phyloP scores from a whole-genome alignment of 2,113 vertebrate species.

The Anarrhichthys ocellatus region DNA sequence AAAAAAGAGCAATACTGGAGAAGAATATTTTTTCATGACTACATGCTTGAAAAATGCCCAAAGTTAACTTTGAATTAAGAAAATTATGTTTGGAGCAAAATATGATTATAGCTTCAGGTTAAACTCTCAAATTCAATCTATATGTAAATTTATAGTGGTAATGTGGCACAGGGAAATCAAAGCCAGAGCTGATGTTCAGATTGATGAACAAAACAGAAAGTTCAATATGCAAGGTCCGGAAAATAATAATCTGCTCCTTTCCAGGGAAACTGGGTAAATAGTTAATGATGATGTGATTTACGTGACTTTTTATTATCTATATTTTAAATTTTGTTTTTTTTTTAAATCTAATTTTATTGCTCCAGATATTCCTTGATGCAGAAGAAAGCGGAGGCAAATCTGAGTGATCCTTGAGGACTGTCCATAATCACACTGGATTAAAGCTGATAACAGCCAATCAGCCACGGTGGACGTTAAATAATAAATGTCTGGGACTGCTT shows the following conservation, averaged over 20 bases:
- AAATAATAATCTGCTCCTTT: constrained; percentile 62
- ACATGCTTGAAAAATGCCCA: constrained; percentile 39
- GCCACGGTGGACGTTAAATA: constrained; percentile 70
- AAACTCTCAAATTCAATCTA: constrained; percentile 86
- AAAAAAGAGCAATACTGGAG: not conserved
- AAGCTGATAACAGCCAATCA: constrained; percentile 72
- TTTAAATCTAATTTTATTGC: not conserved
- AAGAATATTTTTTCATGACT: not conserved
- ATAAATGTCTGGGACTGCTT: constrained; percentile 70
- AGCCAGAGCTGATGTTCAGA: constrained; percentile 77
- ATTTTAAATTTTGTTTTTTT: not conserved
- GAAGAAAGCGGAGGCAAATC: constrained; percentile 20
- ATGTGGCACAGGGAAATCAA: constrained; percentile 80
- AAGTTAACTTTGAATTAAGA: constrained; percentile 72
- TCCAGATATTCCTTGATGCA: not conserved
- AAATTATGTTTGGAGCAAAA: constrained; percentile 77
- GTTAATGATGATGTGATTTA: constrained; percentile 21
- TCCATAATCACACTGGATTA: constrained; percentile 68
- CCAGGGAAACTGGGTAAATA: constrained; percentile 26
- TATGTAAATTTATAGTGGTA: constrained; percentile 82
- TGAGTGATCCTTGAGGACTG: constrained; percentile 38
- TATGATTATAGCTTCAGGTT: constrained; percentile 82
- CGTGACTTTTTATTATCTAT: not conserved
- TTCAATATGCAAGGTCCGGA: constrained; percentile 46
- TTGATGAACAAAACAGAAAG: constrained; percentile 75